Evolutionary conservation across 1,140 invertebrate genomes (phyloP), one percentile per base, ranked within the genome.

Genomic region (Zaprionus inermis): DNA sequence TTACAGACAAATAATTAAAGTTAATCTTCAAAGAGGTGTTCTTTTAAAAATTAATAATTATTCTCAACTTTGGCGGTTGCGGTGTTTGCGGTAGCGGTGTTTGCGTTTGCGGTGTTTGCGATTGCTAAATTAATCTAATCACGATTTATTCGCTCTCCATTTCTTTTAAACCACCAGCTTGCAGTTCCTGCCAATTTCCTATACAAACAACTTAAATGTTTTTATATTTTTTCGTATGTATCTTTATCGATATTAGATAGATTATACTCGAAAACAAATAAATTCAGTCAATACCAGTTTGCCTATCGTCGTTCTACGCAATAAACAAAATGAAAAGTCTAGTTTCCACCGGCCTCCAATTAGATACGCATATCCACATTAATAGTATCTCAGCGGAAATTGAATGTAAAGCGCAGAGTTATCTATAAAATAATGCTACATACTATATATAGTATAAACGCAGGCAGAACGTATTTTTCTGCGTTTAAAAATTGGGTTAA

Each of bases 361-460:
- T 16, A 24, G 34, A 38, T 34, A 58, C 4, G 20, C 28, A 12
- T 20, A 20, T 22, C 44, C 6, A 16, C 6, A 16, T n/a, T n/a
- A 44, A 49, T 20, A 49, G 18, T 49, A 49, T 49, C 44, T 22
- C 4, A 63, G 6, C 44, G 60, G 60, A 63, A 63, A 63, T 63
- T 63, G 46, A 51, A 46, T 34, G 9, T 22, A 12, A 49, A 49
- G 44, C 44, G 20, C 1, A 22, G 20, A 49, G 18, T 7, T 49
- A 49, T 49, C 44, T 18, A 49, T 49, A 7, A 16, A 44, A 44
- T 44, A 44, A 44, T 44, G 16, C 38, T 12, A 36, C 24, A 44
- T 44, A 44, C 14, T 49, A 49, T 22, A 49, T 49, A 59, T 38
- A 61, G 7, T 28, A 60, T 56, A 65, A 22, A 68, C 57, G 11